Base-by-base conservation (phyloP, 2,797 vertebrate genomes). In the Myripristis jacobus region DNA sequence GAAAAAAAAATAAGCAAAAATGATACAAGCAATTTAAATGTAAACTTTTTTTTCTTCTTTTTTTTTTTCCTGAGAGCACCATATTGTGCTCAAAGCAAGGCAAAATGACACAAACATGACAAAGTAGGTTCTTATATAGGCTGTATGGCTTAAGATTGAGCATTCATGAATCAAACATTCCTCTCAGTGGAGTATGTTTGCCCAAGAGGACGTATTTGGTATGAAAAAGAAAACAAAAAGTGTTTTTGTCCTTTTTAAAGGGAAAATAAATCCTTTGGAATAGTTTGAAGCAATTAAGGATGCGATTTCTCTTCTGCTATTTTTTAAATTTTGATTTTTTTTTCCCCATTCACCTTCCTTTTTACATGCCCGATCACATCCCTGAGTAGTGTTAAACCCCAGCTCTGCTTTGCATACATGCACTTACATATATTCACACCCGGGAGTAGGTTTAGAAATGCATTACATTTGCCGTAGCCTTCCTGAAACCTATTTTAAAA, bases 111-210 rank as follows among this genome's bases (percentile, higher is more conserved):
- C 21, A 29, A 71, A 57, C n/a, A 78, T 24, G 55, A 73, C 48
- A 51, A 72, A 43, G 61, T 2, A 75, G 43, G 65, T 86, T 87
- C 75, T 83, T 87, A 73, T 71, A 71, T 11, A 81, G 84, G 83
- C 81, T 84, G 44, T 75, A 91, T 88, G 85, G 90, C 87, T 89
- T 87, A 69, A 81, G 79, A 77, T 74, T 64, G 72, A 81, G 18
- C 41, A 80, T 74, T 59, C 59, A 61, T 73, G 65, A 54, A 58
- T 36, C 82, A 86, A 89, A 87, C 74, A 86, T 83, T 74, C 64
- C 56, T 64, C 66, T 56, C 21, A 9, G 13, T 51, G 12, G 21
- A 52, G 51, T 12, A 83, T 86, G 50, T 87, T 87, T 89, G 80
- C 36, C 52, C 54, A 55, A 15, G 66, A 67, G 68, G 21, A 83